Percentiles rank a stretch among this genome's conserved stretches.
These are phyloP conservation scores for Myiotriccus ornatus DNA, from an alignment of 2,797 vertebrate species.

Conservation along the genomic window DNA sequence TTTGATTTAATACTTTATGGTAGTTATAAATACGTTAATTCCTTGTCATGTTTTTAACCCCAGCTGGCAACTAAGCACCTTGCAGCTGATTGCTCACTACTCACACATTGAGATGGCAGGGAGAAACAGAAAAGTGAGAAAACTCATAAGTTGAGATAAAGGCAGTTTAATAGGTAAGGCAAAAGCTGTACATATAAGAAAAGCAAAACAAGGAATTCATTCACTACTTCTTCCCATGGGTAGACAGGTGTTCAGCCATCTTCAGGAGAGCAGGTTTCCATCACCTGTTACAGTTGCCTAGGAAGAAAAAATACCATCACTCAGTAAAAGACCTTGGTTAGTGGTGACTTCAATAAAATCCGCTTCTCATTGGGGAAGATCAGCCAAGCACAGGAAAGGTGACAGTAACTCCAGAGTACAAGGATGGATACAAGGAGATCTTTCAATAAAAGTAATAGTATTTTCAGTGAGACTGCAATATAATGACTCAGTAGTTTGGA, in stretches of 20 bases:
- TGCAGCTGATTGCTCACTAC: not conserved
- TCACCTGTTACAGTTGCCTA: too few relatives aligned
- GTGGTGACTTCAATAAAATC: not conserved
- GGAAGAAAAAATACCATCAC: not conserved
- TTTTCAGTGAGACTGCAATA: not conserved
- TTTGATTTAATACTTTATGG: not conserved
- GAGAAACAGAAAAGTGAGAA: not conserved
- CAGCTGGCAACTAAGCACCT: accelerated
- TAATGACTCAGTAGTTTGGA: not conserved
- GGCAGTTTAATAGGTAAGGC: not conserved
- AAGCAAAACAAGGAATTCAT: not conserved
- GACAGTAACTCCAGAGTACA: not conserved
- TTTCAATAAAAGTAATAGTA: not conserved
- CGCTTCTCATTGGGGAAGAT: not conserved
- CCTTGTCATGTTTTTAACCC: not conserved
- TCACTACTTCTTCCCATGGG: not conserved
- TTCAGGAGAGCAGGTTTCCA: too few relatives aligned
- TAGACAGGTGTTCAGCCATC: not conserved
- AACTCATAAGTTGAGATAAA: not conserved
- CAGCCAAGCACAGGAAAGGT: not conserved
- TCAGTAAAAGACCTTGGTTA: not conserved
- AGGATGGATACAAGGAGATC: not conserved
- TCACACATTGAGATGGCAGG: not conserved
- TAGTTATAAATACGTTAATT: not conserved
- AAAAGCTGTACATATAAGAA: not conserved